phyloP scores from a whole-genome alignment of 2,113 vertebrate genomes.

The Cyprinodon tularosa region DNA sequence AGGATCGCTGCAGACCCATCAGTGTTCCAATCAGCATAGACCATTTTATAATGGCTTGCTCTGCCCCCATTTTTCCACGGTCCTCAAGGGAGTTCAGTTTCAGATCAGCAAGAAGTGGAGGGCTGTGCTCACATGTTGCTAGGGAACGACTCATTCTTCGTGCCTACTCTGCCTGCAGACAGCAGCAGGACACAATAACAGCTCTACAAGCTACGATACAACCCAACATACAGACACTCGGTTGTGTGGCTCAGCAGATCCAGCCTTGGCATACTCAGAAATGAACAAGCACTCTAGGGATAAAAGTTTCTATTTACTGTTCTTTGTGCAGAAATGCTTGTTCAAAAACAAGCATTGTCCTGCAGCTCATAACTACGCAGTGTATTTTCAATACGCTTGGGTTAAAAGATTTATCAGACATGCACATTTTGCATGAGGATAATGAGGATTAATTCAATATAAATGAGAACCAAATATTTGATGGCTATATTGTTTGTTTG shows the following conservation, averaged over 20 bases:
- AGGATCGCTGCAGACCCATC: not conserved
- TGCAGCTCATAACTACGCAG: not conserved
- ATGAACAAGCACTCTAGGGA: not conserved
- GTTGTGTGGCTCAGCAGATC: slow-evolving; percentile 34
- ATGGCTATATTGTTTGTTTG: not conserved
- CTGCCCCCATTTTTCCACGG: slow-evolving; percentile 30
- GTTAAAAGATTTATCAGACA: not conserved
- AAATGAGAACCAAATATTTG: not conserved
- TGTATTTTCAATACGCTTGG: not conserved
- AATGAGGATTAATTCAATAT: slow-evolving; percentile 2
- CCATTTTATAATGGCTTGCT: slow-evolving; percentile 29
- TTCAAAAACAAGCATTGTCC: not conserved
- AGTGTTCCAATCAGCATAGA: not conserved
- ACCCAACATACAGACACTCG: slow-evolving; percentile 27
- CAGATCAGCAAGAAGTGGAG: slow-evolving; percentile 56
- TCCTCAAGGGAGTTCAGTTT: slow-evolving; percentile 65
- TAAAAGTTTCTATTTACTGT: slow-evolving; percentile 18
- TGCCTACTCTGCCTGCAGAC: slow-evolving; percentile 73
- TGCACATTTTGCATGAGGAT: not conserved
- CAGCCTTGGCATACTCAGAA: slow-evolving; percentile 14
- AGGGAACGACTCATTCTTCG: slow-evolving; percentile 73
- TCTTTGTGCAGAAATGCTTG: slow-evolving; percentile 1
- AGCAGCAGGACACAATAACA: slow-evolving; percentile 65
- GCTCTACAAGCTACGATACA: slow-evolving; percentile 43
- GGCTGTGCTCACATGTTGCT: slow-evolving; percentile 71